A percentile compares a stretch with the other conserved stretches of the same genome.
Conservation (phyloP, 2,888 invertebrate species). For the Endomychus coccineus region DNA sequence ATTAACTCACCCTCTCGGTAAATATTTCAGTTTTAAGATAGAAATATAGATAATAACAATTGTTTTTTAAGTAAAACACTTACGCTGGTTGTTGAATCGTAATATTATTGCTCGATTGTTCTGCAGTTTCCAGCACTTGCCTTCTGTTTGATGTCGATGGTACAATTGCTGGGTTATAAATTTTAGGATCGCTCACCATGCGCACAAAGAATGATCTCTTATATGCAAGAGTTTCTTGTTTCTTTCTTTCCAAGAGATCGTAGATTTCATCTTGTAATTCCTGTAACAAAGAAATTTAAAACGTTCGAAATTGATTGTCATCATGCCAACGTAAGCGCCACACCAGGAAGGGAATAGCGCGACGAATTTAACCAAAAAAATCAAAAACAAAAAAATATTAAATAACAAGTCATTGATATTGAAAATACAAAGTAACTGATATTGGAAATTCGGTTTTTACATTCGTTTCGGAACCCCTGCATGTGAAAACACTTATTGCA, state of each 20-base stretch:
- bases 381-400: slow-evolving; percentile 1
- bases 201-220: slow-evolving; percentile 95
- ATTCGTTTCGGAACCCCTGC: no score
- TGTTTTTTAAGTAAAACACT: no score
- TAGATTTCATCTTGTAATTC: slow-evolving; percentile 64
- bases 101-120: slow-evolving; percentile 43
- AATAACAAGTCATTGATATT: not conserved
- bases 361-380: no score
- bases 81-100: slow-evolving; percentile 43
- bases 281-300: slow-evolving; percentile 36
- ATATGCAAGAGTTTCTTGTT: slow-evolving; percentile 75
- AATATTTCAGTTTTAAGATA: not conserved
- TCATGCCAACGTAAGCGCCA: no score
- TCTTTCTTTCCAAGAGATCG: slow-evolving; percentile 65
- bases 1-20: no score
- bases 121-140: slow-evolving; percentile 48
- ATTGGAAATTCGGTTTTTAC: no score
- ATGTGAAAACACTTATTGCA: no score
- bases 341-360: no score
- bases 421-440: no score
- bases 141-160: slow-evolving; percentile 48
- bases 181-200: slow-evolving; percentile 96
- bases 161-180: slow-evolving; percentile 86
- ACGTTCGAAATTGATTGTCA: no score
- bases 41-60: slow-evolving; percentile 8